Percentiles rank a stretch among this genome's conserved stretches.
phyloP scores from a whole-genome alignment of 2,888 invertebrate species.

The Netelia virgata region DNA sequence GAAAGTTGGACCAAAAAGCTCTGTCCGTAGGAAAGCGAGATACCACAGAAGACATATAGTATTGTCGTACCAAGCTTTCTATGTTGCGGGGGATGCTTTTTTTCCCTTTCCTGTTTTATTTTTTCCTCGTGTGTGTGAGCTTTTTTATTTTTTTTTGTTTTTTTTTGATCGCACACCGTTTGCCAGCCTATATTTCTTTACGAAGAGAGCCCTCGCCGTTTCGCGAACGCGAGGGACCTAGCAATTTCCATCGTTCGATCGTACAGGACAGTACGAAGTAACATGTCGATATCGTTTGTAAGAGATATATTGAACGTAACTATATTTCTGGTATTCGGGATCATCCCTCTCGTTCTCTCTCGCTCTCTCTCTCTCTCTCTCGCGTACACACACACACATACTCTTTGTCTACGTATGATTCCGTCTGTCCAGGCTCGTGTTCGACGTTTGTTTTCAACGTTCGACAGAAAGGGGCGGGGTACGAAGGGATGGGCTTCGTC shows the following conservation, averaged over 20 bases:
- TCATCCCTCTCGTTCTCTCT: neutral
- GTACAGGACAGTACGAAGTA: conserved; percentile 24
- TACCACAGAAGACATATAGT: conserved; percentile 36
- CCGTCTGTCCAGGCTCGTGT: conserved; percentile 15
- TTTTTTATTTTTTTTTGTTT: no score
- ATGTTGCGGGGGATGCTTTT: conserved; percentile 30
- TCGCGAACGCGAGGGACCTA: conserved; percentile 12
- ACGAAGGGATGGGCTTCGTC: neutral
- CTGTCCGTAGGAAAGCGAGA: neutral
- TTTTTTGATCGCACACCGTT: conserved; percentile 35
- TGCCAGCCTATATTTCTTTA: conserved; percentile 53
- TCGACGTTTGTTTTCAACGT: conserved; percentile 44
- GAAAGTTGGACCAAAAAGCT: neutral
- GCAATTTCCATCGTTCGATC: conserved; percentile 53
- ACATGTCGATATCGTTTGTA: conserved; percentile 65
- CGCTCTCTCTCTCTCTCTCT: neutral
- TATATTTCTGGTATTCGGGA: conserved; percentile 6
- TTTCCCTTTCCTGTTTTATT: conserved; percentile 16
- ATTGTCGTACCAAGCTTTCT: conserved; percentile 31
- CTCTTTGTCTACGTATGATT: neutral
- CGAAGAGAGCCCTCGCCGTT: conserved; percentile 2
- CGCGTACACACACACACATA: neutral
- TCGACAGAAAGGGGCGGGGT: neutral
- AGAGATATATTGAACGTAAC: conserved; percentile 60
- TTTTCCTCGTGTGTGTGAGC: neutral